Evolutionary conservation across 1,140 invertebrate genomes (phyloP).

Genomic region (Bombus turneri): DNA sequence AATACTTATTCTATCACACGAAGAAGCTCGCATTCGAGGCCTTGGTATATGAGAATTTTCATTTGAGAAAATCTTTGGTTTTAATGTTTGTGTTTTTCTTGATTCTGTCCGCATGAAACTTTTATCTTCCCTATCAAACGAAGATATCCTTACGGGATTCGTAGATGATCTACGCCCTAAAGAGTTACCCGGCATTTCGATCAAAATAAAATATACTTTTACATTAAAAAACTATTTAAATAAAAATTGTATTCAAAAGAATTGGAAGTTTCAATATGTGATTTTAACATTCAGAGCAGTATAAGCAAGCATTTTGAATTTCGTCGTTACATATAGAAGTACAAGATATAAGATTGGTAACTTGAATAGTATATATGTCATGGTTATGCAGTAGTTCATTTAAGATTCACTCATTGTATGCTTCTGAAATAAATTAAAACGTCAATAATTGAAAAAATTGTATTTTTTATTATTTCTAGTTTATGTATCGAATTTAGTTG

Average conservation of each 20-base stretch:
- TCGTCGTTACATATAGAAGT: neutral
- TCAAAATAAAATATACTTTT: neutral
- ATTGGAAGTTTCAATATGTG: neutral
- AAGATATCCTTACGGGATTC: constrained; percentile 67
- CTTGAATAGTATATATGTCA: neutral
- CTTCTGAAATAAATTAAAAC: neutral
- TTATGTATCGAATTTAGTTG: neutral
- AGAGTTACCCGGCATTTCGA: constrained; percentile 63
- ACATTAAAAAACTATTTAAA: neutral
- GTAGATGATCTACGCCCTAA: constrained; percentile 66
- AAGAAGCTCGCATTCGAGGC: constrained; percentile 67
- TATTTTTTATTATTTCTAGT: neutral
- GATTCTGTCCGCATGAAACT: constrained; percentile 55
- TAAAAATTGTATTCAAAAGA: neutral
- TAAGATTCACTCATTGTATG: constrained; percentile 1
- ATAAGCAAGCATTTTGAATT: constrained; percentile 17
- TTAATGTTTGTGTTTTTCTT: constrained; percentile 50
- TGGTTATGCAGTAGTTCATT: neutral
- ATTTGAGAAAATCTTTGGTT: constrained; percentile 48
- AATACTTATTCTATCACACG: constrained; percentile 64
- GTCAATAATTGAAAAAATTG: neutral
- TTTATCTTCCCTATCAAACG: constrained; percentile 66
- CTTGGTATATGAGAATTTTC: constrained; percentile 73
- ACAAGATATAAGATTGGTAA: neutral
- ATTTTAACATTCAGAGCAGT: neutral